Percentiles rank a stretch among this genome's conserved stretches.
Evolutionary conservation across 2,888 invertebrate species (phyloP).

Genomic region (Capitulum mitella): DNA sequence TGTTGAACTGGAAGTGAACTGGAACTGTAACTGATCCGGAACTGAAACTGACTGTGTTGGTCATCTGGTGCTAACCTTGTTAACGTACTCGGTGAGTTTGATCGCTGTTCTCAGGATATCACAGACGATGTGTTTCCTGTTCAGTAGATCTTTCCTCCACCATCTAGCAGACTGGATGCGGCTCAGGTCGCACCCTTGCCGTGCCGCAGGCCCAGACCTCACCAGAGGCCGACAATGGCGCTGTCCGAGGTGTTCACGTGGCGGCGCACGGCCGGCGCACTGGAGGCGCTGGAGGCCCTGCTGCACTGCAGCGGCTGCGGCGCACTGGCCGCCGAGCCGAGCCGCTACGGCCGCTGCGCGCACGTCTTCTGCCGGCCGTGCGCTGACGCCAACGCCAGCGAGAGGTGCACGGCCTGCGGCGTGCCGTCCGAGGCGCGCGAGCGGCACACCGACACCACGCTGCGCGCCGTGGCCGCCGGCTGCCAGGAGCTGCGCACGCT

Average conservation of each 20-base stretch:
- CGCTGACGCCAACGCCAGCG: neutral
- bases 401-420: neutral
- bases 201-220: no score
- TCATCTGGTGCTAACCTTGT: no score
- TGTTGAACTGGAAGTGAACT: no score
- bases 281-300: neutral
- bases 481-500: neutral
- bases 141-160: no score
- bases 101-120: no score
- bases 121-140: no score
- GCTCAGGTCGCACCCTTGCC: no score
- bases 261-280: neutral
- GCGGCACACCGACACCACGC: neutral
- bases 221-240: no score
- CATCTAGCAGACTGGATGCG: no score
- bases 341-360: constrained; percentile 7
- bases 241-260: constrained; percentile 12
- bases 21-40: no score
- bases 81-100: no score
- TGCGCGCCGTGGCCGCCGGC: neutral
- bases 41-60: no score
- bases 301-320: constrained; percentile 17
- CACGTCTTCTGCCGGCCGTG: neutral
- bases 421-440: neutral
- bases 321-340: neutral